Evolutionary conservation across 2,888 invertebrate genomes (phyloP).

Genomic region (Limnephilus auricula): DNA sequence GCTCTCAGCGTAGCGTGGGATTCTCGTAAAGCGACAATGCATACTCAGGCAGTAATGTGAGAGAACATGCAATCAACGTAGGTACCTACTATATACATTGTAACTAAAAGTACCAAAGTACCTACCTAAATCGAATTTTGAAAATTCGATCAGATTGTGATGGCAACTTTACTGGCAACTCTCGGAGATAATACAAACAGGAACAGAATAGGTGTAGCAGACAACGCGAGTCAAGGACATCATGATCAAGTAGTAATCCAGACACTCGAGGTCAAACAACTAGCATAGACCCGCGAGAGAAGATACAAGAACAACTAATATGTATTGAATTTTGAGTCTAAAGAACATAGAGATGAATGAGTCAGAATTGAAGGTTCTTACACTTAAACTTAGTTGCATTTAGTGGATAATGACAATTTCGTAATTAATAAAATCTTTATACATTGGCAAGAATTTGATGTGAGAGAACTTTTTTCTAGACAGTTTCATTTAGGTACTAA

Average conservation of each 20-base stretch:
- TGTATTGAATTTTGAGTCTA: not conserved
- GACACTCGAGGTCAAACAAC: not conserved
- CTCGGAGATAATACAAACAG: not conserved
- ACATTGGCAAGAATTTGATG: not conserved
- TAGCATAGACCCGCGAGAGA: not conserved
- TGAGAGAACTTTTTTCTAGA: no score
- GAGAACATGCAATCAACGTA: not conserved
- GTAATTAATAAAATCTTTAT: not conserved
- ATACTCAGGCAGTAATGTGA: not conserved
- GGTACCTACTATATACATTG: not conserved
- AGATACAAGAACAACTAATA: not conserved
- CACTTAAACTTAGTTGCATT: not conserved
- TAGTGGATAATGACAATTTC: not conserved
- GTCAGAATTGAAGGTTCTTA: not conserved
- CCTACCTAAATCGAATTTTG: not conserved
- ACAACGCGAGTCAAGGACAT: not conserved
- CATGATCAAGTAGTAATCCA: not conserved
- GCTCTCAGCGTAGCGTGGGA: not conserved
- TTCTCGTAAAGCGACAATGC: not conserved
- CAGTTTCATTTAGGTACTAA: not conserved
- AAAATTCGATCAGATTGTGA: not conserved
- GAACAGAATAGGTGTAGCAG: not conserved
- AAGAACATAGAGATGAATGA: not conserved
- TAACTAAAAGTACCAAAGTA: not conserved
- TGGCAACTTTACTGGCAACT: not conserved